These are phyloP conservation scores for Phrixothrix hirtus DNA, from an alignment of 2,888 invertebrate species.

Conservation along the genomic window DNA sequence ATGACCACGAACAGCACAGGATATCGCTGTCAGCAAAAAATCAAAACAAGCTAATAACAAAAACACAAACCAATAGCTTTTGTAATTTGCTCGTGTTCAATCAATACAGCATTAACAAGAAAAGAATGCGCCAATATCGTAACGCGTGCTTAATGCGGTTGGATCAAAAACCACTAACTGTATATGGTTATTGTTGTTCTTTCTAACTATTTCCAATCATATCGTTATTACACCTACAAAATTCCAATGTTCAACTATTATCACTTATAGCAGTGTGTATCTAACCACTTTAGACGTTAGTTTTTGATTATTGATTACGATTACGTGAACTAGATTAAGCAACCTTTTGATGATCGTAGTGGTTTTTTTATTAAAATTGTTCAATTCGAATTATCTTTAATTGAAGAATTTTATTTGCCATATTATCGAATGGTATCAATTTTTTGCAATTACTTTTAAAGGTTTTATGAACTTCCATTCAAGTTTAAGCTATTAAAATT, in stretches of 20 bases:
- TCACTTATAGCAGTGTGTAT: constrained; percentile 18
- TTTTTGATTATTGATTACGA: constrained; percentile 33
- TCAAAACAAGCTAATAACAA: constrained; percentile 22
- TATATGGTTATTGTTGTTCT: constrained; percentile 16
- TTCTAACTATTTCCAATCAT: constrained; percentile 10
- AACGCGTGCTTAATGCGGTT: constrained; percentile 31
- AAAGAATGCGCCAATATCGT: constrained; percentile 24
- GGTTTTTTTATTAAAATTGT: no score
- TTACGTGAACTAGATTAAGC: constrained; percentile 31
- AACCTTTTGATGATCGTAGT: neutral
- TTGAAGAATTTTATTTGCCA: no score
- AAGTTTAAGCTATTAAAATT: no score
- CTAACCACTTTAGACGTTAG: constrained; percentile 26
- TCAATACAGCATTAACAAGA: constrained; percentile 27
- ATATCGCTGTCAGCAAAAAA: constrained; percentile 20
- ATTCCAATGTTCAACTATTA: constrained; percentile 18
- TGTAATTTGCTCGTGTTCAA: constrained; percentile 28
- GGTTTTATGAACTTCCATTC: no score
- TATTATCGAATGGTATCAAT: no score
- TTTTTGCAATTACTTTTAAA: no score
- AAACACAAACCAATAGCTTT: constrained; percentile 14
- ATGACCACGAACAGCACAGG: constrained; percentile 19
- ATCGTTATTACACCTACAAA: constrained; percentile 8
- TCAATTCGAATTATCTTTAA: no score
- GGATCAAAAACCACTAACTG: constrained; percentile 29